A percentile compares a stretch with the other conserved stretches of the same genome.
phyloP scores from a whole-genome alignment of 2,888 invertebrate genomes.

The Willowsia nigromaculata region DNA sequence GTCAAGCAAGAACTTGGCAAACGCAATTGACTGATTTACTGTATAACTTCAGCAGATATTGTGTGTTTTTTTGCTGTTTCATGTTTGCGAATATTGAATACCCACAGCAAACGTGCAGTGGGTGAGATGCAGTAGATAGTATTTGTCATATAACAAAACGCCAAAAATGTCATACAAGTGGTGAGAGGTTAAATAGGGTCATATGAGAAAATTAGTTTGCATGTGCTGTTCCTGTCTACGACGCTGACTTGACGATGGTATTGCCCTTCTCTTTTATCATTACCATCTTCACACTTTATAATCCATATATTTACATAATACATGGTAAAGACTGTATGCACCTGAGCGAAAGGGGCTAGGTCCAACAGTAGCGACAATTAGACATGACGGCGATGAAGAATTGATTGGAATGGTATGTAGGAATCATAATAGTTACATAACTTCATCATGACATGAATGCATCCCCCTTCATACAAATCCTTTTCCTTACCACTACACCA shows the following conservation, averaged over 20 bases:
- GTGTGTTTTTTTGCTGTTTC: too few relatives aligned
- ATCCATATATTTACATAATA: slow-evolving; percentile 18
- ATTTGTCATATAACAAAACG: too few relatives aligned
- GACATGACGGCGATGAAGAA: neutral
- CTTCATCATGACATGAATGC: neutral
- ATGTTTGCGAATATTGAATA: too few relatives aligned
- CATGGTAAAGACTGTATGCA: neutral
- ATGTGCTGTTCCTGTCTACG: neutral
- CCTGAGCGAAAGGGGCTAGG: neutral
- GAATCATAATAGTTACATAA: neutral
- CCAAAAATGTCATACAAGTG: too few relatives aligned
- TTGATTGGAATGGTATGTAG: neutral
- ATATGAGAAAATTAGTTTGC: neutral
- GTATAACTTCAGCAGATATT: too few relatives aligned
- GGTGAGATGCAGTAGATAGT: too few relatives aligned
- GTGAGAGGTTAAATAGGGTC: slow-evolving; percentile 55
- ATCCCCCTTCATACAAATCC: neutral
- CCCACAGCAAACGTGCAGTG: too few relatives aligned
- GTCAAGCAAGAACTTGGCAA: slow-evolving; percentile 25
- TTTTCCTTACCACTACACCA: neutral
- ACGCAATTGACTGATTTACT: slow-evolving; percentile 21
- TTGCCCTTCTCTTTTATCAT: slow-evolving; percentile 45
- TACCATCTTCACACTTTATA: neutral
- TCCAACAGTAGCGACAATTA: slow-evolving; percentile 26
- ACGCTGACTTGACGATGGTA: too few relatives aligned